A percentile compares a stretch with the other conserved stretches of the same genome.
Conservation (phyloP, 2,797 vertebrate genomes). For the Enteromius mattozi region DNA sequence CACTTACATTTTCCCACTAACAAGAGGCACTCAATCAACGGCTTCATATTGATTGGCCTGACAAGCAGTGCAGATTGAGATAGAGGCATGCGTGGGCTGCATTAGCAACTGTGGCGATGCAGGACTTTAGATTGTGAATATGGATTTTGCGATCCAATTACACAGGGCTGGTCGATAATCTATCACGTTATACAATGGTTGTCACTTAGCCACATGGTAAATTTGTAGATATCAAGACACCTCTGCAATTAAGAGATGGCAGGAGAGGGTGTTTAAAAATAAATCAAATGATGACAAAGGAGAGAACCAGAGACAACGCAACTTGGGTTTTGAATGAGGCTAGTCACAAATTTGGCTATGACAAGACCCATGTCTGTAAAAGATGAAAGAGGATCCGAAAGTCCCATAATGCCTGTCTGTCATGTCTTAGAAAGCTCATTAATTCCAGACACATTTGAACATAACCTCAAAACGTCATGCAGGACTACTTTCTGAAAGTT, state of each 20-base stretch:
- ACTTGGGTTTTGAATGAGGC: conserved; percentile 26
- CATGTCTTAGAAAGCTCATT: conserved; percentile 36
- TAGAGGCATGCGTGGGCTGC: conserved; percentile 61
- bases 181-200: conserved; percentile 48
- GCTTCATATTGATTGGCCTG: conserved; percentile 57
- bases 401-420: conserved; percentile 36
- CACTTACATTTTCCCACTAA: conserved; percentile 61
- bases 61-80: conserved; percentile 67
- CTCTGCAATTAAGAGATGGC: conserved; percentile 49
- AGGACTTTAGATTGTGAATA: conserved; percentile 48
- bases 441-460: conserved; percentile 40
- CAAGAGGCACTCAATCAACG: conserved; percentile 62
- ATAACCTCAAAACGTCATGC: conserved; percentile 38
- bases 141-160: conserved; percentile 58
- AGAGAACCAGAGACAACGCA: not conserved
- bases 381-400: conserved; percentile 30
- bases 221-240: conserved; percentile 44
- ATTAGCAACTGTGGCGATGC: conserved; percentile 48
- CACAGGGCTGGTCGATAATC: conserved; percentile 48
- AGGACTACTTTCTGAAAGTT: conserved; percentile 29
- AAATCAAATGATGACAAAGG: conserved; percentile 36
- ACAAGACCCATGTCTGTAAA: conserved; percentile 20
- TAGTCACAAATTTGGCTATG: conserved; percentile 8
- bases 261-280: conserved; percentile 43
- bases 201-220: conserved; percentile 48